Base-by-base conservation (phyloP, 2,797 vertebrate genomes). In the Myotis pilosus region DNA sequence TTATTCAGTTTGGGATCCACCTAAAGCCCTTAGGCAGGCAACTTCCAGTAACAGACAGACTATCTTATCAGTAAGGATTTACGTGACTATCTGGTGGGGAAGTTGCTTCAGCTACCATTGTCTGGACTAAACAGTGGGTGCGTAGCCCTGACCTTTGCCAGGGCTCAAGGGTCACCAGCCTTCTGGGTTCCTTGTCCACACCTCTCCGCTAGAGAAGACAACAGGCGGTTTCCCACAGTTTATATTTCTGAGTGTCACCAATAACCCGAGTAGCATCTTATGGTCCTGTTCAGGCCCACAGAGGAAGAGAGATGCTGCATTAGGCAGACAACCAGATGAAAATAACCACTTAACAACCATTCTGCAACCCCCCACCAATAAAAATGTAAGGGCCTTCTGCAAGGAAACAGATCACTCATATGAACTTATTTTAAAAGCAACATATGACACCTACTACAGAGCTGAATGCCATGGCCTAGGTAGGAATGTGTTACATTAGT, bases 331-430 rank as follows among this genome's bases (percentile, higher is more conserved):
- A 28, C 13, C 19, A 69, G 44, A 38, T 20, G 20, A 30, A 66
- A 86, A 93, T 19, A n/a, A 84, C 19, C 4, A 64, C 69, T 81
- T 66, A 75, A n/a, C 3, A 53, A 9, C 0, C 3, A 2, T 16
- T 4, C 38, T 4, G 0, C 5, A 3, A 5, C 20, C 6, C 4
- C 33, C 3, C 11, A 0, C 5, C 4, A 0, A 20, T 23, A 47
- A 23, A 80, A 33, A 5, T 28, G 7, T 22, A 36, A 38, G 20
- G 38, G 23, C 12, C 23, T 53, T 33, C 17, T 53, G 13, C 16
- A 87, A 87, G 79, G 30, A 92, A 95, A 84, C 9, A 79, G 16
- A 49, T 23, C 38, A 62, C 49, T 47, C 28, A 25, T 10, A 47
- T 17, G 13, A 33, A 25, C 19, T 53, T 36, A 53, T 33, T 92